Evolutionary conservation across 2,888 invertebrate genomes (phyloP).

Genomic region (Neoascia interrupta): DNA sequence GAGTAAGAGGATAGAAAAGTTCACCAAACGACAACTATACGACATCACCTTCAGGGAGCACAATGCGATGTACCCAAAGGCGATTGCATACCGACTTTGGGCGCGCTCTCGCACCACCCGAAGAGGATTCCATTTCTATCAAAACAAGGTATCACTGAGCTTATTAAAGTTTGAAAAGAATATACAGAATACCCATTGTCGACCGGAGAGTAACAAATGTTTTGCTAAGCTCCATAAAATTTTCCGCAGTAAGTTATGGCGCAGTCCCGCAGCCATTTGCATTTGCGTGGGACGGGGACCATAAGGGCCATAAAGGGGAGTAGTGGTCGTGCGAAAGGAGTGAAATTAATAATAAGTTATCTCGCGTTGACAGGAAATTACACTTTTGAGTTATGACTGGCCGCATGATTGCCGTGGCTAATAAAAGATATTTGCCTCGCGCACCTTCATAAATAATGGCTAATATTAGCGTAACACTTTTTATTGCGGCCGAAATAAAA

Average conservation of each 20-base stretch:
- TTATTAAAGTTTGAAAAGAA: conserved; percentile 64
- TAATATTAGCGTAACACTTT: conserved; percentile 58
- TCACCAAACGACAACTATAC: conserved; percentile 10
- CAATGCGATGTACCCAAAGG: conserved; percentile 28
- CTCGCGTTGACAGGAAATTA: conserved; percentile 72
- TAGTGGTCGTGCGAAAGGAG: conserved; percentile 60
- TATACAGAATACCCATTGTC: conserved; percentile 61
- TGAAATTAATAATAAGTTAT: conserved; percentile 72
- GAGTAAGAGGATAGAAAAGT: conserved; percentile 48
- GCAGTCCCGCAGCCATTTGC: conserved; percentile 55
- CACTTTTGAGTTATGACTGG: conserved; percentile 71
- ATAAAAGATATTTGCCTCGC: conserved; percentile 62
- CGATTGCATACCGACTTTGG: conserved; percentile 45
- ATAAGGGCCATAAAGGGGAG: conserved; percentile 55
- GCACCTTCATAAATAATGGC: conserved; percentile 57
- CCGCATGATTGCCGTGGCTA: conserved; percentile 69
- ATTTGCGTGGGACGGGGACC: conserved; percentile 40
- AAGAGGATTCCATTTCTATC: conserved; percentile 54
- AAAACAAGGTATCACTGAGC: conserved; percentile 67
- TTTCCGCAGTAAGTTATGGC: conserved; percentile 49
- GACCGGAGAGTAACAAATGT: conserved; percentile 61
- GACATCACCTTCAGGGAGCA: too few species aligned
- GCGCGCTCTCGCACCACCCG: conserved; percentile 5
- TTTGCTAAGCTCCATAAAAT: conserved; percentile 66
- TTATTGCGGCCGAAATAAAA: conserved; percentile 46